Conservation (phyloP, 2,113 vertebrate species). For the Paraplagusia blochii region DNA sequence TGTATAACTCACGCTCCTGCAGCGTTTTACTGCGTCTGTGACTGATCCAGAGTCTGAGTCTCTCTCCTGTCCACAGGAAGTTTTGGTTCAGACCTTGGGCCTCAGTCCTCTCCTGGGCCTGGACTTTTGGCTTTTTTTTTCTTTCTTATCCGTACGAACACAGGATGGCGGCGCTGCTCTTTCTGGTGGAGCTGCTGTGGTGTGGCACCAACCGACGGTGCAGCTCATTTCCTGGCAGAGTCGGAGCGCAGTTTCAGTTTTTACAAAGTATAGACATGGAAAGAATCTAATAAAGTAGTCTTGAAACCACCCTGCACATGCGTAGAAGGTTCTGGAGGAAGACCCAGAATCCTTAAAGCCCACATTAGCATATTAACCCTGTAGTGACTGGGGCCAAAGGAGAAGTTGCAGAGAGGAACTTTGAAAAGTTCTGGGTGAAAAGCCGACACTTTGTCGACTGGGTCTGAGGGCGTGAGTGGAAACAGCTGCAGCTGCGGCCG, state of each 20-base stretch:
- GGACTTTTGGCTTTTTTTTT: too few relatives aligned
- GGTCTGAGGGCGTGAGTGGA: too few relatives aligned
- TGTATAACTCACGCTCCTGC: constrained; percentile 17
- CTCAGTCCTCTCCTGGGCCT: constrained; percentile 7
- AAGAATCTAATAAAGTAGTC: constrained; percentile 22
- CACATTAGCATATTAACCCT: constrained; percentile 5
- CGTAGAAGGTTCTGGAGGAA: constrained; percentile 7
- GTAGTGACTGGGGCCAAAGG: too few relatives aligned
- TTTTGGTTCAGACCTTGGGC: constrained; percentile 36
- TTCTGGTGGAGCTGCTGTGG: constrained; percentile 33
- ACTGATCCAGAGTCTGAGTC: constrained; percentile 19
- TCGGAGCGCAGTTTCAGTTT: constrained; percentile 28
- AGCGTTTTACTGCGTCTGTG: constrained; percentile 28
- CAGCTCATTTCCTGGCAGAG: constrained; percentile 47
- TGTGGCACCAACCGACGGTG: constrained; percentile 29
- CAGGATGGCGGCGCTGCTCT: too few relatives aligned
- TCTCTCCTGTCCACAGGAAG: constrained; percentile 52
- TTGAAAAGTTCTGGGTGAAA: too few relatives aligned
- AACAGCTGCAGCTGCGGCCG: too few relatives aligned
- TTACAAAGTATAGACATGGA: constrained; percentile 31
- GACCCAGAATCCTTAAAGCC: constrained; percentile 6
- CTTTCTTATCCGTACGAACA: too few relatives aligned
- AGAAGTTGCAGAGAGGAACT: not conserved
- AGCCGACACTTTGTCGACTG: too few relatives aligned
- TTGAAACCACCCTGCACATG: constrained; percentile 14